Evolutionary conservation across 2,888 invertebrate genomes (phyloP).

Genomic region (Nephrotoma guestfalica): DNA sequence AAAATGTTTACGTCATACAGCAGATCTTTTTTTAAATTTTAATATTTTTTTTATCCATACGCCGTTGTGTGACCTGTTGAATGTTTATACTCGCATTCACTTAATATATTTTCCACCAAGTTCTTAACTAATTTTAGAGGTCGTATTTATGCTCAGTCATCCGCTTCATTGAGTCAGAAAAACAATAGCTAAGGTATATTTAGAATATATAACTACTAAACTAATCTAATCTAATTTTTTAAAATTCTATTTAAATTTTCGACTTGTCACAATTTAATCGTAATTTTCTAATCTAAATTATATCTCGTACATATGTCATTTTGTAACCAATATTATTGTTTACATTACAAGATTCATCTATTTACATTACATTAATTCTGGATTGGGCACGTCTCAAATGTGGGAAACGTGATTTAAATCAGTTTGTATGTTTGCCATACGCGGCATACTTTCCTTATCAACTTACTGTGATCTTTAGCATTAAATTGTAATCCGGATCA

Average conservation of each 20-base stretch:
- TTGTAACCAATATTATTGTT: neutral
- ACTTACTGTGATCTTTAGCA: neutral
- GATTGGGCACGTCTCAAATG: neutral
- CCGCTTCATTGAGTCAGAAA: neutral
- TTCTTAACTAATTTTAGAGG: neutral
- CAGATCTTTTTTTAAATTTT: neutral
- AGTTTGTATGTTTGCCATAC: no score
- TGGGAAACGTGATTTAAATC: no score
- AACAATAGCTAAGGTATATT: neutral
- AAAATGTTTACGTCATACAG: neutral
- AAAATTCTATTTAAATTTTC: neutral
- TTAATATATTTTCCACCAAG: neutral
- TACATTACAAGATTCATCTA: neutral
- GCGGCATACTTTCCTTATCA: neutral
- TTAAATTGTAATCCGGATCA: neutral
- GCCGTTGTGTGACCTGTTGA: neutral
- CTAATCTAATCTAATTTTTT: neutral
- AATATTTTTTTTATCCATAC: no score
- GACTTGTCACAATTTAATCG: neutral
- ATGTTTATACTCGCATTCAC: neutral
- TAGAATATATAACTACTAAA: neutral
- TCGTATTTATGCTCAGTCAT: neutral
- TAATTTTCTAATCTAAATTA: neutral
- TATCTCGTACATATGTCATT: neutral
- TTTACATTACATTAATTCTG: neutral